These are phyloP conservation scores for Carcharodon carcharias DNA, from an alignment of 2,797 vertebrate genomes.

Conservation along the genomic window DNA sequence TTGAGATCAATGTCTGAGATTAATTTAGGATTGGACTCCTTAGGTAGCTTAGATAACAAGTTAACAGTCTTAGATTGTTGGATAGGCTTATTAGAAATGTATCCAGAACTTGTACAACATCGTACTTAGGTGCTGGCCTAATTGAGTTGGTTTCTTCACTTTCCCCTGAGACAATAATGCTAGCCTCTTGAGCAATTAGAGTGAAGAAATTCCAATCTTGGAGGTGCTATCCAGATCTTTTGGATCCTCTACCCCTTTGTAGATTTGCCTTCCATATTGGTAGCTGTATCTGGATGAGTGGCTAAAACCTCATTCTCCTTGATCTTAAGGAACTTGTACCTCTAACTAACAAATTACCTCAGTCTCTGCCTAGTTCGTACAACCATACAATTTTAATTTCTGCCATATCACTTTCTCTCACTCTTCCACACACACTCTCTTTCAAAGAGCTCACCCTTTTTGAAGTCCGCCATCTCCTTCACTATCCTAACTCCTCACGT, in stretches of 20 bases:
- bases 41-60: not conserved
- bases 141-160: not conserved
- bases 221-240: not conserved
- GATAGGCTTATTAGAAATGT: not conserved
- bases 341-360: not conserved
- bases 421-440: not conserved
- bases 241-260: not conserved
- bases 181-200: not conserved
- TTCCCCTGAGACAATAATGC: not conserved
- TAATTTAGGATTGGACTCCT: not conserved
- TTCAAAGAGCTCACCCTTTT: not conserved
- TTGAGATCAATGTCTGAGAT: not conserved
- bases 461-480: not conserved
- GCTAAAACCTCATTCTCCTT: not conserved
- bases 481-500: not conserved
- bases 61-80: not conserved
- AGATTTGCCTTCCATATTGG: not conserved
- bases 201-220: not conserved
- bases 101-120: not conserved
- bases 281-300: not conserved
- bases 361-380: not conserved
- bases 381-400: not conserved
- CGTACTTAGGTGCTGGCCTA: not conserved
- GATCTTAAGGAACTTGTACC: not conserved
- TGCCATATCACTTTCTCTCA: not conserved